Evolutionary conservation across 2,113 vertebrate species (phyloP).

Genomic region (Syrmaticus mikado): DNA sequence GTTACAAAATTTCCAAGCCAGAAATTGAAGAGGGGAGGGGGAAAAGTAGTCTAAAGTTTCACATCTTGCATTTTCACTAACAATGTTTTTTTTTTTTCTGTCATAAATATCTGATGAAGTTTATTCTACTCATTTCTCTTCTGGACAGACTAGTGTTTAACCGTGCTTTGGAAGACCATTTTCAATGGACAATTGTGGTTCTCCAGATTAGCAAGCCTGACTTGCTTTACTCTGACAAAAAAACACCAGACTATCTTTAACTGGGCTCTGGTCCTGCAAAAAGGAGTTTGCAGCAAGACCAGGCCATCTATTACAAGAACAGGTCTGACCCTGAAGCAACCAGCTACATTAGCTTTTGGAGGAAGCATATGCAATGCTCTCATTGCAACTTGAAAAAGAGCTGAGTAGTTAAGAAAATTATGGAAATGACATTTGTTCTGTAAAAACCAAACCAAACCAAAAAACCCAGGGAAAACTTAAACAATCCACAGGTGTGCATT

Average conservation of each 20-base stretch:
- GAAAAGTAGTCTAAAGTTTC: not conserved
- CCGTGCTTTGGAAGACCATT: conserved; percentile 64
- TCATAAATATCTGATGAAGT: conserved; percentile 26
- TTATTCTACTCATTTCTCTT: conserved; percentile 5
- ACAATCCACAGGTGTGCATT: conserved; percentile 69
- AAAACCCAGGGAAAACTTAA: conserved; percentile 60
- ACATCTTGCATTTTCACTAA: not conserved
- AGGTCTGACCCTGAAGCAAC: conserved; percentile 32
- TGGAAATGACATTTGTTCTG: conserved; percentile 16
- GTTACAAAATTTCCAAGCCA: conserved; percentile 62
- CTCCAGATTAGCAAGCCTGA: conserved; percentile 33
- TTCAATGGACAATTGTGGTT: conserved; percentile 26
- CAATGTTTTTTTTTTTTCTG: not conserved
- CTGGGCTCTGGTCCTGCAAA: not conserved
- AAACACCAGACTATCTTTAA: conserved; percentile 23
- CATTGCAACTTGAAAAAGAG: conserved; percentile 26
- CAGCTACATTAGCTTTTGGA: not conserved
- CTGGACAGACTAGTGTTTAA: not conserved
- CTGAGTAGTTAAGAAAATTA: not conserved
- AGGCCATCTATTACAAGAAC: not conserved
- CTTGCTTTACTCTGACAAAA: conserved; percentile 20
- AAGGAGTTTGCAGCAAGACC: not conserved
- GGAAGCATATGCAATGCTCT: not conserved
- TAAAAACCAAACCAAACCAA: conserved; percentile 3
- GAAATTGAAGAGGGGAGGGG: not conserved